Conservation (phyloP, 1,140 invertebrate species). For the Phymastichus coffea region DNA sequence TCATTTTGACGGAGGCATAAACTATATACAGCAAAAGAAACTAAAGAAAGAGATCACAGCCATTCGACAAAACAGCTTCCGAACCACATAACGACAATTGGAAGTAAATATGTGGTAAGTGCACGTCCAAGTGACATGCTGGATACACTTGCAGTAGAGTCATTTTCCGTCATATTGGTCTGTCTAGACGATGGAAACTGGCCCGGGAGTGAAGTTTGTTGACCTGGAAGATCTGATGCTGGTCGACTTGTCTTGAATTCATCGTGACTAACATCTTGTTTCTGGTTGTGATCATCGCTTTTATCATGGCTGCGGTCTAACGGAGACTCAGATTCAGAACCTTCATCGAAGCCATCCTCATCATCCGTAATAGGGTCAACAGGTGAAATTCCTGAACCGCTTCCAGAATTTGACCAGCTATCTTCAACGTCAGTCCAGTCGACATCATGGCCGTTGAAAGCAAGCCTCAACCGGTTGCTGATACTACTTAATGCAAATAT, state of each 20-base stretch:
- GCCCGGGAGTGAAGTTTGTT: too few relatives aligned
- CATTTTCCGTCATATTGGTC: too few relatives aligned
- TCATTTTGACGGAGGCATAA: constrained; percentile 47
- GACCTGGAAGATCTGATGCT: not conserved
- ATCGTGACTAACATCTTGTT: too few relatives aligned
- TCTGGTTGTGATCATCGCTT: constrained; percentile 48
- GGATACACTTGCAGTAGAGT: constrained; percentile 43
- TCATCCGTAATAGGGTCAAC: constrained; percentile 55
- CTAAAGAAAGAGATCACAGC: constrained; percentile 67
- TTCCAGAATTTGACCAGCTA: constrained; percentile 52
- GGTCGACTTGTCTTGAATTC: not conserved
- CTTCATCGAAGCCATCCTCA: constrained; percentile 50
- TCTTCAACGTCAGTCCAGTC: constrained; percentile 75
- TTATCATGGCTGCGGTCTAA: constrained; percentile 32
- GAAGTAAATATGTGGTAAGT: constrained; percentile 72
- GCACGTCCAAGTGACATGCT: constrained; percentile 66
- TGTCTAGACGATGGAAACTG: too few relatives aligned
- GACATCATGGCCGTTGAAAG: constrained; percentile 87
- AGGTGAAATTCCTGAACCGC: constrained; percentile 60
- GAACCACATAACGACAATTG: constrained; percentile 81
- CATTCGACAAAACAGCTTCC: constrained; percentile 77
- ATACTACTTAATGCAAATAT: constrained; percentile 75
- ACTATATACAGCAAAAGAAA: constrained; percentile 27
- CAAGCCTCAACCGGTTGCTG: constrained; percentile 78
- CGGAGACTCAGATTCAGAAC: constrained; percentile 47